These are phyloP conservation scores for Perccottus glenii DNA, from an alignment of 2,113 vertebrate genomes.

Conservation along the genomic window DNA sequence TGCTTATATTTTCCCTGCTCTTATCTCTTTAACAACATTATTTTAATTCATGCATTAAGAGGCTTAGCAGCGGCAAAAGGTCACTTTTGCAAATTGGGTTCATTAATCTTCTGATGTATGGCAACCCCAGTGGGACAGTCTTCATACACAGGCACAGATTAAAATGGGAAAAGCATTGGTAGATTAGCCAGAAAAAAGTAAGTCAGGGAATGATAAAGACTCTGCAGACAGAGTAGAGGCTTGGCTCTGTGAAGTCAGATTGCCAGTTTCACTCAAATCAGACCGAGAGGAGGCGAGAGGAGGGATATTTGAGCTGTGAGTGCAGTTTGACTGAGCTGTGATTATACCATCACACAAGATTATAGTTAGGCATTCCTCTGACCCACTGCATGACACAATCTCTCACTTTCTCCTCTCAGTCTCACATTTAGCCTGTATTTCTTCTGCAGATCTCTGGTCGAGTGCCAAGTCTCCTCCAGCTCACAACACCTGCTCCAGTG, in stretches of 20 bases:
- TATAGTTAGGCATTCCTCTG: conserved; percentile 63
- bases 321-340: conserved; percentile 68
- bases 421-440: conserved; percentile 12
- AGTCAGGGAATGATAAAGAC: conserved; percentile 73
- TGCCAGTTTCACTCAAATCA: conserved; percentile 70
- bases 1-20: conserved; percentile 61
- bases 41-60: conserved; percentile 76
- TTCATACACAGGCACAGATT: conserved; percentile 78
- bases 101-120: conserved; percentile 82
- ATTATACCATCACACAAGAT: conserved; percentile 74
- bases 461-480: conserved; percentile 43
- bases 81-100: conserved; percentile 85
- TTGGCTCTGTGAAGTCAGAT: conserved; percentile 69
- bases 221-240: conserved; percentile 63
- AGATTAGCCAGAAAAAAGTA: conserved; percentile 75
- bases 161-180: conserved; percentile 70
- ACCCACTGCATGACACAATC: conserved; percentile 59
- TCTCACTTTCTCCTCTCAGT: conserved; percentile 41
- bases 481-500: conserved; percentile 50
- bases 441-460: conserved; percentile 27
- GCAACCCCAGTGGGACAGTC: conserved; percentile 73
- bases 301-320: conserved; percentile 53
- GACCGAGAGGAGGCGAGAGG: conserved; percentile 31
- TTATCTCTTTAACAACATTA: conserved; percentile 74
- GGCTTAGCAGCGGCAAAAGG: conserved; percentile 80